Conservation (phyloP, 2,113 vertebrate genomes). For the Upupa epops region DNA sequence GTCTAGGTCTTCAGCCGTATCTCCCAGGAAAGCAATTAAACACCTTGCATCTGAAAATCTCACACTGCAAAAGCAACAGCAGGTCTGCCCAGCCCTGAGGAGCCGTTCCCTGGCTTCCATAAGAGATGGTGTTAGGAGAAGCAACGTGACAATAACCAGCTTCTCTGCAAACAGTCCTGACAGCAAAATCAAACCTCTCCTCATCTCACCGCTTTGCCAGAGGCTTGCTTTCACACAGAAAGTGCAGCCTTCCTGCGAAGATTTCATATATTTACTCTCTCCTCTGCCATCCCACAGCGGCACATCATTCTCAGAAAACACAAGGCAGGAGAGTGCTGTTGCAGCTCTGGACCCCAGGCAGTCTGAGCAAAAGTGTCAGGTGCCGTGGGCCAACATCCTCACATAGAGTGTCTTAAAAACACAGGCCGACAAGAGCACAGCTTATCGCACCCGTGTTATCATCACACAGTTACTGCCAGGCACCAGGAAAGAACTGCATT, state of each 20-base stretch:
- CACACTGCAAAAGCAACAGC: background rate
- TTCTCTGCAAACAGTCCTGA: background rate
- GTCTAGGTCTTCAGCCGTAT: background rate
- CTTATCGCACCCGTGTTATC: background rate
- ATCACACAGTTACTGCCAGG: background rate
- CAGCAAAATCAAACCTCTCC: background rate
- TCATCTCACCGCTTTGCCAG: background rate
- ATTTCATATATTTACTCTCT: background rate
- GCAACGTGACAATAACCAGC: background rate
- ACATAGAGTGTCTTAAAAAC: background rate
- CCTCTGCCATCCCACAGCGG: background rate
- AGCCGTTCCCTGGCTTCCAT: background rate
- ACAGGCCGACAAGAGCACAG: background rate
- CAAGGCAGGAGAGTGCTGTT: accelerated
- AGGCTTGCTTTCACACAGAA: background rate
- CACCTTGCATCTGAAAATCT: background rate
- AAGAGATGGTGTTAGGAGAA: background rate
- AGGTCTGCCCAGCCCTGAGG: background rate
- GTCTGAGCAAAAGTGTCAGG: background rate
- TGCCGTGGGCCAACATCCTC: accelerated
- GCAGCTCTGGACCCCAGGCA: background rate
- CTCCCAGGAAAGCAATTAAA: constrained; percentile 9
- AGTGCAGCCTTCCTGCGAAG: background rate
- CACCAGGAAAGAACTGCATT: background rate
- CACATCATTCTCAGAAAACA: background rate